Conservation (phyloP, 2,888 invertebrate species). For the Vannuccia rotundouncinata region DNA sequence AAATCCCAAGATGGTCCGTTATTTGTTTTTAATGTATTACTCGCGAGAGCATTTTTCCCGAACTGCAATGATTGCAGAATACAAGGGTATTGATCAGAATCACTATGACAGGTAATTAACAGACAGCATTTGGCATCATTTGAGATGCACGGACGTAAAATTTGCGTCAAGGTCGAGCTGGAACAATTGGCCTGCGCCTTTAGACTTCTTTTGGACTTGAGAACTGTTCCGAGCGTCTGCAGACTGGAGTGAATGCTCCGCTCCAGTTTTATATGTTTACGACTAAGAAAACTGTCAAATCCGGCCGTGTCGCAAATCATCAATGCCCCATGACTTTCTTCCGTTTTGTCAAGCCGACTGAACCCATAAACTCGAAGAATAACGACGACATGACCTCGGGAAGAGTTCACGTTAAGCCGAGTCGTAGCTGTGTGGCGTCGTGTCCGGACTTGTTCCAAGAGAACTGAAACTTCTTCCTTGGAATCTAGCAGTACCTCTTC, state of each 20-base stretch:
- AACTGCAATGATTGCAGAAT: not conserved
- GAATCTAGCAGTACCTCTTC: not conserved
- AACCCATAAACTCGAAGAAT: conserved; percentile 3
- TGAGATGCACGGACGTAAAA: conserved; percentile 22
- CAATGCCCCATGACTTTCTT: not conserved
- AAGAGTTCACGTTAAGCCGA: not conserved
- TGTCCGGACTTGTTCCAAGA: not conserved
- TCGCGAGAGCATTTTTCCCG: not conserved
- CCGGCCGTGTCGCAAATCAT: conserved; percentile 30
- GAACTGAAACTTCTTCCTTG: not conserved
- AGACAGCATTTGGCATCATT: conserved; percentile 25
- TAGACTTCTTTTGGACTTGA: not conserved
- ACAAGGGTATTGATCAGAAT: not conserved
- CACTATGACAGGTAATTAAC: not conserved
- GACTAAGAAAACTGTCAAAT: not conserved
- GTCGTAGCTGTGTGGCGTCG: not conserved
- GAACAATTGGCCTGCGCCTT: not conserved
- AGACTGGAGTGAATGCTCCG: not conserved
- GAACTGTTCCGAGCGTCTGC: not conserved
- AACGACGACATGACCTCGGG: conserved; percentile 14
- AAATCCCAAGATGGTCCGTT: not conserved
- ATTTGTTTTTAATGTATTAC: not conserved
- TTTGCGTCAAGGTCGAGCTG: not conserved
- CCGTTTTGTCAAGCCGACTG: not conserved
- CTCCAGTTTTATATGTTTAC: conserved; percentile 5